Conservation (phyloP, 2,888 invertebrate genomes). For the Ligdia adustata region DNA sequence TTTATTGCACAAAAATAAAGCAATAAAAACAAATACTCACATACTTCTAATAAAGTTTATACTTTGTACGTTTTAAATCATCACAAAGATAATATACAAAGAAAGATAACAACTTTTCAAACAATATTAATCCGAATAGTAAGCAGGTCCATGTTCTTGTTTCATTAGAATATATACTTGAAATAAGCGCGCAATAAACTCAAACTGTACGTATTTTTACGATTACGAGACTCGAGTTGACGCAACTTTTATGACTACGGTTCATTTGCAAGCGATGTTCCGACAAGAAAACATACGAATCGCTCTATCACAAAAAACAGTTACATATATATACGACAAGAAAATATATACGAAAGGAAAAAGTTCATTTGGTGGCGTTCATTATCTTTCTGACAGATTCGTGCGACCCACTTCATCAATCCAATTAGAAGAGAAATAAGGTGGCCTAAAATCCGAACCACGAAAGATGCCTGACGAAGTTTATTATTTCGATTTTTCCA, state of each 20-base stretch:
- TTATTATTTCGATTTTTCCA: slow-evolving; percentile 35
- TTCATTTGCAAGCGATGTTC: slow-evolving; percentile 31
- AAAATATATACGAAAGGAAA: slow-evolving; percentile 44
- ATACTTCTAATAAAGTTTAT: too few relatives aligned
- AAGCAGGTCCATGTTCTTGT: slow-evolving; percentile 20
- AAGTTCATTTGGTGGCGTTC: slow-evolving; percentile 63
- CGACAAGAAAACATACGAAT: slow-evolving; percentile 16
- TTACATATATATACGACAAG: too few relatives aligned
- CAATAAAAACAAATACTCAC: too few relatives aligned
- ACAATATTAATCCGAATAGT: slow-evolving; percentile 19
- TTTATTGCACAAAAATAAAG: too few relatives aligned
- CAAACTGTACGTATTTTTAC: slow-evolving; percentile 20
- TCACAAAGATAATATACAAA: too few relatives aligned
- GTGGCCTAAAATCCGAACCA: slow-evolving; percentile 36
- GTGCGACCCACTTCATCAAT: slow-evolving; percentile 68
- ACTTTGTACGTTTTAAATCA: too few relatives aligned
- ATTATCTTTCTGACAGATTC: slow-evolving; percentile 73
- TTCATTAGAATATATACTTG: slow-evolving; percentile 16
- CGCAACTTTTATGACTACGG: slow-evolving; percentile 33
- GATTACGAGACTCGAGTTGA: slow-evolving; percentile 23
- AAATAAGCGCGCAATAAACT: slow-evolving; percentile 25
- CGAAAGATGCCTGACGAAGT: slow-evolving; percentile 28
- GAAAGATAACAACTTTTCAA: slow-evolving; percentile 19
- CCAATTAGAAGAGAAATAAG: slow-evolving; percentile 71
- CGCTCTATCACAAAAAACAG: slow-evolving; percentile 34